phyloP scores from a whole-genome alignment of 2,113 vertebrate species.

The Calyptommatus sinebrachiatus region DNA sequence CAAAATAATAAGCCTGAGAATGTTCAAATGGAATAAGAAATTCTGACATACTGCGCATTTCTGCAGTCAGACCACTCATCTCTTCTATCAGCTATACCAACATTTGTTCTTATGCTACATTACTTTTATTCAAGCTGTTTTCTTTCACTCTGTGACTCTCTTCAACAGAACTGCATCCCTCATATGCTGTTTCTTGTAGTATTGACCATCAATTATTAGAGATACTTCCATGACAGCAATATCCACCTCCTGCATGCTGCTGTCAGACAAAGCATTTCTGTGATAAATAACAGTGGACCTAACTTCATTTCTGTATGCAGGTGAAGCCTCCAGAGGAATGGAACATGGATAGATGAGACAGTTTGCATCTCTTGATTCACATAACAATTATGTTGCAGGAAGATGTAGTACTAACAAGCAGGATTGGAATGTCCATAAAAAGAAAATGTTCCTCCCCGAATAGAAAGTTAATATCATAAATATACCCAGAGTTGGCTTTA shows the following conservation, averaged over 20 bases:
- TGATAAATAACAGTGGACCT: constrained; percentile 36
- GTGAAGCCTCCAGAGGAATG: constrained; percentile 33
- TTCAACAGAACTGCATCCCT: constrained; percentile 65
- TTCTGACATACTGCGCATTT: neutral
- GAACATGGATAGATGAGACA: neutral
- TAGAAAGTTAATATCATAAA: neutral
- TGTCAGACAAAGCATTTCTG: constrained; percentile 56
- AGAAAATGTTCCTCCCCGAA: neutral
- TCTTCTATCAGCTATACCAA: neutral
- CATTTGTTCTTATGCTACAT: neutral
- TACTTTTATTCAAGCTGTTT: neutral
- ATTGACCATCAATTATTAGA: constrained; percentile 78
- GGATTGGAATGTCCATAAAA: neutral
- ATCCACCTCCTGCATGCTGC: constrained; percentile 64
- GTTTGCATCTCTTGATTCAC: neutral
- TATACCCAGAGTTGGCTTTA: neutral
- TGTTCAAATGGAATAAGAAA: neutral
- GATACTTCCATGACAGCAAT: constrained; percentile 60
- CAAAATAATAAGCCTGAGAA: neutral
- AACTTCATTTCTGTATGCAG: constrained; percentile 64
- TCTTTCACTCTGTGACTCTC: neutral
- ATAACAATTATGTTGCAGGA: neutral
- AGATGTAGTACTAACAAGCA: neutral
- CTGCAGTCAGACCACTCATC: neutral
- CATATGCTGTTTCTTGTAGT: constrained; percentile 76